A percentile compares a stretch with the other conserved stretches of the same genome.
Evolutionary conservation across 2,888 invertebrate species (phyloP).

Genomic region (Drosophila pseudotalamancana): DNA sequence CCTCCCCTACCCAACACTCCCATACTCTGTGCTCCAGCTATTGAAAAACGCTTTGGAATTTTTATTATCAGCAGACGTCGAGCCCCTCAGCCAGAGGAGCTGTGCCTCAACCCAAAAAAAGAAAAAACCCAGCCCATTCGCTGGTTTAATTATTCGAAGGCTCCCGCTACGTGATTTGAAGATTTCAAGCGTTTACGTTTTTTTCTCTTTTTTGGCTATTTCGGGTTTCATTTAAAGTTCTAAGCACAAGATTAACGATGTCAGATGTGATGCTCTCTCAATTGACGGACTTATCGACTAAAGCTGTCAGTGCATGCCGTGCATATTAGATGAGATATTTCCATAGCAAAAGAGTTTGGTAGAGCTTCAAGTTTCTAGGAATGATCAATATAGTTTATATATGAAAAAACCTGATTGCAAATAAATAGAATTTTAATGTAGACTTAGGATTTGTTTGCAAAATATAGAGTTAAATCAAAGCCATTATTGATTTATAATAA

Average conservation of each 20-base stretch:
- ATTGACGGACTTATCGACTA: constrained; percentile 29
- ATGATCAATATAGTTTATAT: neutral
- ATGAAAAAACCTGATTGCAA: neutral
- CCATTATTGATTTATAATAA: too few species aligned
- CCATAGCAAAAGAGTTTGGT: neutral
- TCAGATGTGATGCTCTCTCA: constrained; percentile 47
- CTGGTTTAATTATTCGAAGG: constrained; percentile 62
- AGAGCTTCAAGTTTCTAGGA: neutral
- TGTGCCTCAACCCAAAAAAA: constrained; percentile 2
- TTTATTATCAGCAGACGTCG: constrained; percentile 66
- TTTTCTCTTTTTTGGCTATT: constrained; percentile 25
- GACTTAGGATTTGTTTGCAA: neutral
- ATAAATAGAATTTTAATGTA: neutral
- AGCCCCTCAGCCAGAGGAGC: constrained; percentile 15
- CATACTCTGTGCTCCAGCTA: constrained; percentile 37
- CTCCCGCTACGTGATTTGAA: constrained; percentile 61
- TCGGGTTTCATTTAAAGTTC: constrained; percentile 40
- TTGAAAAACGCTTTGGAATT: constrained; percentile 77
- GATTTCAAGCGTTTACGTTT: constrained; percentile 36
- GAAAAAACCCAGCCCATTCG: neutral
- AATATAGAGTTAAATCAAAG: too few species aligned
- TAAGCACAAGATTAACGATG: constrained; percentile 68
- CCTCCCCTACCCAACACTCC: too few species aligned
- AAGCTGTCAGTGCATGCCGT: constrained; percentile 18
- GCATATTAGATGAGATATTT: constrained; percentile 42